Base-by-base conservation (phyloP, 2,113 vertebrate species). In the Nerophis lumbriciformis region DNA sequence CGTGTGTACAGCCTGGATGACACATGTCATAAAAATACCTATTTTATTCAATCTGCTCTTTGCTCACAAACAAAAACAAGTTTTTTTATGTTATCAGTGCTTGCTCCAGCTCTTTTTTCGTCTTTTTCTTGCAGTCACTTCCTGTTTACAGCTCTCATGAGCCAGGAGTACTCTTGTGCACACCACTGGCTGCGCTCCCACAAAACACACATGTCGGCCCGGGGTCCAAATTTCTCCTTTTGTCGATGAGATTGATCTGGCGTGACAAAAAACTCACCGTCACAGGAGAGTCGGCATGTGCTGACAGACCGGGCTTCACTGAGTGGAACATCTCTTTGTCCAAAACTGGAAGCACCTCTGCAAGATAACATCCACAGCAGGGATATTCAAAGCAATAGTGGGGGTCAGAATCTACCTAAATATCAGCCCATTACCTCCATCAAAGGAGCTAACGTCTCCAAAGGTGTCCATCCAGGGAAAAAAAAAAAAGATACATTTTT, bases 291-390 rank as follows among this genome's bases (percentile, higher is more conserved):
- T 95, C 91, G 65, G 88, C 94, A 74, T 94, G 97, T 5, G 96
- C 93, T 52, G 97, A 98, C 78, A 99, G 89, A 69, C 97, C 97
- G 7, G 96, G 95, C 71, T 97, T 97, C 78, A 94, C 83, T 48
- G 93, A 95, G 15, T 95, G 92, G 88, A 98, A 99, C 77, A 94
- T 90, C 86, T 99, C 97, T 62, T 94, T 94, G 87, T 94, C 92
- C 83, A 99, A 53, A 76, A 94, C 66, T 37, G 93, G 93, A 77
- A 93, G 72, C 72, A 87, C 90, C 86, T 74, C 85, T 90, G 54
- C 28, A 71, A 88, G 4, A 80, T 36, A 75, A 64, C 9, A 68
- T 57, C 52, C 61, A 65, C 60, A 60, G 72, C 71, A 81, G 74
- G 72, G 38, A 58, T 51, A 38, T 47, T 68, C 53, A 53, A 59